Evolutionary conservation across 2,797 vertebrate genomes (phyloP).

Genomic region (Rhodeus uyekii): DNA sequence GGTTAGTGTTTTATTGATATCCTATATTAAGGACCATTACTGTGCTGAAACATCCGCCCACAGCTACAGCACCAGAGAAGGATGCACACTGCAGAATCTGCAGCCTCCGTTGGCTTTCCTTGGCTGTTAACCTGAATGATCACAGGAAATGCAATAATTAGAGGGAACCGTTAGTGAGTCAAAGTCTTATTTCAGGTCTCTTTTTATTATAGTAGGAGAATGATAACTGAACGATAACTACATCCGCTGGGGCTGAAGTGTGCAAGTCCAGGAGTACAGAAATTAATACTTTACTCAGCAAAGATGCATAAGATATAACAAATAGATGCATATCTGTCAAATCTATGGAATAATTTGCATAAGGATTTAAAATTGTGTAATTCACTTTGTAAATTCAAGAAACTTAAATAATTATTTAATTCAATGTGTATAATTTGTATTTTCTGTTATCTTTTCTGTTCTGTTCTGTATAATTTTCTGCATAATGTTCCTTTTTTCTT

Average conservation of each 20-base stretch:
- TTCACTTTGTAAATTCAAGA: too few species aligned
- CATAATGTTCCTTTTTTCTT: too few species aligned
- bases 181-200: constrained; percentile 3
- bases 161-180: neutral
- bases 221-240: neutral
- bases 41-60: constrained; percentile 34
- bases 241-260: neutral
- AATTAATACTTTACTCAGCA: too few species aligned
- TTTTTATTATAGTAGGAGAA: neutral
- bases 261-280: neutral
- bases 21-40: constrained; percentile 27
- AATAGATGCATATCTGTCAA: too few species aligned
- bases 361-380: too few species aligned
- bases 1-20: constrained; percentile 24
- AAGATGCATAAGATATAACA: too few species aligned
- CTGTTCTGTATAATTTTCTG: too few species aligned
- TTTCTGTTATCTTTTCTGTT: too few species aligned
- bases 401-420: too few species aligned
- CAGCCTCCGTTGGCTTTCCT: neutral
- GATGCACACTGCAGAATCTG: constrained; percentile 17
- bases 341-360: too few species aligned
- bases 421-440: too few species aligned
- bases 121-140: constrained; percentile 21
- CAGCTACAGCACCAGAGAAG: neutral
- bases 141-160: constrained; percentile 26